Conservation (phyloP, 2,888 invertebrate genomes). For the Mesorhabditis spiculigera region DNA sequence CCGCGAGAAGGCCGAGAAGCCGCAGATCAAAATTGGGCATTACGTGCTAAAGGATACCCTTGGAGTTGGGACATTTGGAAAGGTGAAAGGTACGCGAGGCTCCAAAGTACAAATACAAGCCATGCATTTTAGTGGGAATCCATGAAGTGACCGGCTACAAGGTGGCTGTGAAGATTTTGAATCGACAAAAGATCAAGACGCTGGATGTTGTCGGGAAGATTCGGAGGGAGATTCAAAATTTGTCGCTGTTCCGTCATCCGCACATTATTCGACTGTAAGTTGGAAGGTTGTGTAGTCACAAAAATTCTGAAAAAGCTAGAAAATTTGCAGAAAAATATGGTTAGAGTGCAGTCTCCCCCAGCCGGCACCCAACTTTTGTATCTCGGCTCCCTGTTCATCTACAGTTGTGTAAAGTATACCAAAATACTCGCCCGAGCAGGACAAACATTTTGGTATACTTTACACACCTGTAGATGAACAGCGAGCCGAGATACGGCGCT, state of each 20-base stretch:
- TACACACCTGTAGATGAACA: too few species aligned
- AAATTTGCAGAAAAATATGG: too few species aligned
- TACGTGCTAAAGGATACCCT: slow-evolving; percentile 88
- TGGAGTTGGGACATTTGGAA: slow-evolving; percentile 97
- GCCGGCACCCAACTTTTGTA: too few species aligned
- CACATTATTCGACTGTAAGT: slow-evolving; percentile 92
- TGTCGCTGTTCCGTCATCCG: slow-evolving; percentile 97
- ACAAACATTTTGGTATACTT: too few species aligned
- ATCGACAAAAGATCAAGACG: slow-evolving; percentile 96
- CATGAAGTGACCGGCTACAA: slow-evolving; percentile 96
- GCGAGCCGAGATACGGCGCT: too few species aligned
- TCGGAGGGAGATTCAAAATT: slow-evolving; percentile 93
- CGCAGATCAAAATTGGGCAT: slow-evolving; percentile 75
- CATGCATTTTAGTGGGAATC: slow-evolving; percentile 73
- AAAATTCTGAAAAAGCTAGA: not conserved
- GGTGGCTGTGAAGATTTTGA: slow-evolving; percentile 96
- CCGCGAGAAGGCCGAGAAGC: slow-evolving; percentile 20
- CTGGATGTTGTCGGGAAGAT: slow-evolving; percentile 99
- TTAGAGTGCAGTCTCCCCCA: too few species aligned
- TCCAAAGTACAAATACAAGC: not conserved
- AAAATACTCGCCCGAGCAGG: too few species aligned
- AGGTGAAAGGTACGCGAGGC: slow-evolving; percentile 84
- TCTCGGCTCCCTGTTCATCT: too few species aligned
- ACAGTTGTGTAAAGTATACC: too few species aligned
- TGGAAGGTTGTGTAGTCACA: not conserved